Base-by-base conservation (phyloP, 2,888 invertebrate species). In the Tachina fera region DNA sequence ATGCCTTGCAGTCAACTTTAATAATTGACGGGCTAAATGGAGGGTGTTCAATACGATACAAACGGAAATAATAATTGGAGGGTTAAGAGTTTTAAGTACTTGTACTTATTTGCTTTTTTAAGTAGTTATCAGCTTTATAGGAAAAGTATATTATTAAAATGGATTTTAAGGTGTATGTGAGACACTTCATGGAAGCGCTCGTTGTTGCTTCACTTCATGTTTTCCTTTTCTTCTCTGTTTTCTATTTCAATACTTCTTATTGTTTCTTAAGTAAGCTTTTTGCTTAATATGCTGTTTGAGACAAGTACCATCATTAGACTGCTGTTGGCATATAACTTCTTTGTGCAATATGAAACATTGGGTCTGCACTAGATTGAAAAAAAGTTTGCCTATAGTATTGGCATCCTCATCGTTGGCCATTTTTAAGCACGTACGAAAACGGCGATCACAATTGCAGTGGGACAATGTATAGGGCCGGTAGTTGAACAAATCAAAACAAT, bases 321-420 rank as follows among this genome's bases (percentile, higher is more conserved):
- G 94, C 89, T 96, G 94, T 9, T 94, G 94, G 93, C 98, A 98
- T 41, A 95, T 94, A 88, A 95, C 95, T 87, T 96, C 96, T 1
- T 95, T 95, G 90, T 96, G 96, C 58, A 99, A 93, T 0, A 96
- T 95, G 93, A 99, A 98, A 90, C 99, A 99, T 91, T 97, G 97
- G 0, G 97, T 97, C 91, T 97, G 97, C n/a, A 98, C 96, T 61
- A 98, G 94, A 93, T 98, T 98, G 95, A 99, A 99, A 94, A 98
- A 99, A 47, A 98, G 94, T 90, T 97, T 97, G 4, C 98, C 98
- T 76, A 98, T 97, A 93, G 98, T 95, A 91, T 97, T 97, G 10
- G 98, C 97, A 11, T 97, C 96, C 9, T 96, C 96, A 0, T 97
- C 97, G 88, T 96, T 95, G 0, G 97, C 96, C 93, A 97, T 95